Evolutionary conservation across 2,888 invertebrate genomes (phyloP).

Genomic region (Drosophila tripunctata): DNA sequence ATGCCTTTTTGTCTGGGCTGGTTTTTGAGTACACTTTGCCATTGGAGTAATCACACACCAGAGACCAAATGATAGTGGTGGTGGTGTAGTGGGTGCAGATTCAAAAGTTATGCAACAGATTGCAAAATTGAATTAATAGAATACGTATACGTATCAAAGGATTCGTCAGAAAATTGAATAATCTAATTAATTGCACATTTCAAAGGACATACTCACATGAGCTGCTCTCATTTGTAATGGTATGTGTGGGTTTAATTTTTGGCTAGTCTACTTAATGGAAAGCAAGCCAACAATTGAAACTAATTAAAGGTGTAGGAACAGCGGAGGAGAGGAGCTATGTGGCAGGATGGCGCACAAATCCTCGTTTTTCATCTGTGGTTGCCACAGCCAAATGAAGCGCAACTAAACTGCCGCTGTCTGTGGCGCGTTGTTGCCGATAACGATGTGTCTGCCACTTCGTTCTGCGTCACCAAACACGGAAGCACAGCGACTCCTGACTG

Average conservation of each 20-base stretch:
- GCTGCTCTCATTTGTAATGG: too few species aligned
- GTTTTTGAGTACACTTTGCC: conserved; percentile 20
- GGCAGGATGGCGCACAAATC: conserved; percentile 13
- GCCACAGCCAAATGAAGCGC: conserved; percentile 21
- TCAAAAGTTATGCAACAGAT: too few species aligned
- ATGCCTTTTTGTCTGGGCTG: background rate
- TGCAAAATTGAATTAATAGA: conserved; percentile 23
- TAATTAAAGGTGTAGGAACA: too few species aligned
- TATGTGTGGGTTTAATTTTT: too few species aligned
- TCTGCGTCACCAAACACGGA: conserved; percentile 54
- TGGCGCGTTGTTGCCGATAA: conserved; percentile 56
- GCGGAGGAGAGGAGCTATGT: too few species aligned
- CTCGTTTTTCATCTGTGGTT: conserved; percentile 44
- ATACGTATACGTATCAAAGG: conserved; percentile 1
- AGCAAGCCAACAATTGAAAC: conserved; percentile 26
- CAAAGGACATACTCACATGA: too few species aligned
- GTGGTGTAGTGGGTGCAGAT: background rate
- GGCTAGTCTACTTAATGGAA: too few species aligned
- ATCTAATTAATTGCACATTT: too few species aligned
- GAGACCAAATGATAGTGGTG: background rate
- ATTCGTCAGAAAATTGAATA: background rate
- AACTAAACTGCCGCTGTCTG: conserved; percentile 24
- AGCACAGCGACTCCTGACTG: conserved; percentile 7
- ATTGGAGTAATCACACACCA: conserved; percentile 16
- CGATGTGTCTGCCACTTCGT: conserved; percentile 50